Evolutionary conservation across 1,140 invertebrate genomes (phyloP).

Genomic region (Drosophila aff.): DNA sequence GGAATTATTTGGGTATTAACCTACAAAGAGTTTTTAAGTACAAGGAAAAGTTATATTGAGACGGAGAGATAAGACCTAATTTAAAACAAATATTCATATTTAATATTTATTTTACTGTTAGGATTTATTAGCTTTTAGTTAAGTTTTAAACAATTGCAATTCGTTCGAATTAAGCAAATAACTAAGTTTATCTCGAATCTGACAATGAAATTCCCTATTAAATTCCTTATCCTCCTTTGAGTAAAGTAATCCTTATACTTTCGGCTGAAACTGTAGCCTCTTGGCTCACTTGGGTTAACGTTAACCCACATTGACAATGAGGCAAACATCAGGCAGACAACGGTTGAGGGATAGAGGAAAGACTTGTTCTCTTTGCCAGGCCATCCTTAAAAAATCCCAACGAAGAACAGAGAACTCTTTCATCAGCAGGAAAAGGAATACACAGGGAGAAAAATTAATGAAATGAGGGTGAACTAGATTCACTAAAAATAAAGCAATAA

Average conservation of each 20-base stretch:
- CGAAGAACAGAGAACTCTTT: constrained; percentile 44
- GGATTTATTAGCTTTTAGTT: background rate
- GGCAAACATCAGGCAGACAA: constrained; percentile 26
- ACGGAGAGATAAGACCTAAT: too few species aligned
- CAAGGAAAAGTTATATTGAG: background rate
- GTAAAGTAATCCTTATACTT: background rate
- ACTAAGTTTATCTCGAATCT: background rate
- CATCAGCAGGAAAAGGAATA: constrained; percentile 35
- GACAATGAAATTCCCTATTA: background rate
- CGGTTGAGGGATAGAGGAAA: constrained; percentile 1
- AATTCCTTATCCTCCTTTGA: background rate
- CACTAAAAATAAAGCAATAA: background rate
- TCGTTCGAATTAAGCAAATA: too few species aligned
- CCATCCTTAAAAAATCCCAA: constrained; percentile 43
- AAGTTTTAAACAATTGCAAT: too few species aligned
- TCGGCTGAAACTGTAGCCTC: constrained; percentile 4
- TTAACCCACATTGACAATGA: constrained; percentile 79
- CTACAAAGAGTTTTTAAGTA: background rate
- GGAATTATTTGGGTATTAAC: background rate
- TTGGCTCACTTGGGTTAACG: constrained; percentile 72
- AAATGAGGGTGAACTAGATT: background rate
- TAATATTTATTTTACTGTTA: background rate
- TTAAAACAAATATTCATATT: background rate
- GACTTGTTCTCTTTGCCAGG: constrained; percentile 15
- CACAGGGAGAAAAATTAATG: background rate